phyloP scores from a whole-genome alignment of 2,797 vertebrate species.

The Amblyraja radiata region DNA sequence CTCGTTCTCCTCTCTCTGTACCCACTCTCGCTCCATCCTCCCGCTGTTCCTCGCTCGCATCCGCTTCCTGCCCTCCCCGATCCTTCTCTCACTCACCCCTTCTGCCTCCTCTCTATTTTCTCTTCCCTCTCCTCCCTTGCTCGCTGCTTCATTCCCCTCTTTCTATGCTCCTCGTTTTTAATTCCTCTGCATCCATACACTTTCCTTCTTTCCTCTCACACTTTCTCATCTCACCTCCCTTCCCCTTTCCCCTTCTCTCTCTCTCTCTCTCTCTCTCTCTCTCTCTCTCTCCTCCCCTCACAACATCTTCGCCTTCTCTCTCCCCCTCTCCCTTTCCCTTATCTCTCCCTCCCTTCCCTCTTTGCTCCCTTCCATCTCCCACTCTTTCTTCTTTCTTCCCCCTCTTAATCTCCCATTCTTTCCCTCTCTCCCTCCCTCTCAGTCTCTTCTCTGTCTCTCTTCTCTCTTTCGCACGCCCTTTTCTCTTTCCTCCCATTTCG shows the following conservation, averaged over 20 bases:
- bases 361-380: no score
- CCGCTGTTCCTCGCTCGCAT: constrained; percentile 12
- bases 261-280: not conserved
- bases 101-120: not conserved
- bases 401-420: not conserved
- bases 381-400: not conserved
- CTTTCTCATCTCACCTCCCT: not conserved
- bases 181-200: no score
- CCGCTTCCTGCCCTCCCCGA: not conserved
- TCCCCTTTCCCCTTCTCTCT: not conserved
- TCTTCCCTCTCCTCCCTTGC: not conserved
- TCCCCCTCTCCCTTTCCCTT: not conserved
- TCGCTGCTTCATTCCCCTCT: not conserved
- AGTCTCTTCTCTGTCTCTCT: not conserved
- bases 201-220: not conserved
- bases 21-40: not conserved
- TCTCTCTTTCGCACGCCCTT: not conserved
- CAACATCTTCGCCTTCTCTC: not conserved
- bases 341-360: not conserved
- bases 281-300: no score
- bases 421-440: no score
- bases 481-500: not conserved
- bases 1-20: not conserved
- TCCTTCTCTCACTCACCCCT: not conserved
- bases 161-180: not conserved